Evolutionary conservation across 2,888 invertebrate genomes (phyloP), one percentile per base, ranked within the genome.

Genomic region (Drosophila emarginata): DNA sequence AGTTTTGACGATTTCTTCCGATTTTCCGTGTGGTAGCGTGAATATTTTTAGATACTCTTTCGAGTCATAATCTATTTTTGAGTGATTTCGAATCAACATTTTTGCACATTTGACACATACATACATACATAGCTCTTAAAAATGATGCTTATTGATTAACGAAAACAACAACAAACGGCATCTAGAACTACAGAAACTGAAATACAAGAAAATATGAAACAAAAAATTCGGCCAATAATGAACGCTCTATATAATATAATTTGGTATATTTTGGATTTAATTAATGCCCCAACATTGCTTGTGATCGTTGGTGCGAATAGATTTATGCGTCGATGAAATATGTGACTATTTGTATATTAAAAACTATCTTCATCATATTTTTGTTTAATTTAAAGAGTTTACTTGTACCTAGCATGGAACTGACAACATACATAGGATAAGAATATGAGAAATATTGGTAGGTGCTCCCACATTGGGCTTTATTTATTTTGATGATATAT

Each of bases 51-150:
- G 89, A 84, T 40, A 63, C 73, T 76, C 68, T 36, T 36, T 6
- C 36, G 15, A 67, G 85, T 82, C 82, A 82, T 45, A 67, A 21
- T 78, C 87, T 82, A 82, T 87, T 82, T 87, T 72, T 61, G 81
- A 80, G 64, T 65, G 73, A 87, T 80, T 88, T 56, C 14, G 61
- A 64, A 61, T 69, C 61, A 45, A 87, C 87, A 87, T 84, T 83
- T 87, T 88, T 82, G 78, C 81, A 87, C 70, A 78, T 87, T 87
- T 82, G 82, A 88, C 82, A 82, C 89, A 82, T 32, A 32, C 32
- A 32, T 71, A 82, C 89, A 82, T 32, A 32, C 32, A 32, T 71
- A 39, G 60, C 66, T 61, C 60, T 60, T 65, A 21, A 72, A 71
- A 72, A 61, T 60, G 61, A 52, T 54, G 58, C 61, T 32, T 58